phyloP scores from a whole-genome alignment of 2,797 vertebrate genomes.

The Hydrocynus forskahlii region DNA sequence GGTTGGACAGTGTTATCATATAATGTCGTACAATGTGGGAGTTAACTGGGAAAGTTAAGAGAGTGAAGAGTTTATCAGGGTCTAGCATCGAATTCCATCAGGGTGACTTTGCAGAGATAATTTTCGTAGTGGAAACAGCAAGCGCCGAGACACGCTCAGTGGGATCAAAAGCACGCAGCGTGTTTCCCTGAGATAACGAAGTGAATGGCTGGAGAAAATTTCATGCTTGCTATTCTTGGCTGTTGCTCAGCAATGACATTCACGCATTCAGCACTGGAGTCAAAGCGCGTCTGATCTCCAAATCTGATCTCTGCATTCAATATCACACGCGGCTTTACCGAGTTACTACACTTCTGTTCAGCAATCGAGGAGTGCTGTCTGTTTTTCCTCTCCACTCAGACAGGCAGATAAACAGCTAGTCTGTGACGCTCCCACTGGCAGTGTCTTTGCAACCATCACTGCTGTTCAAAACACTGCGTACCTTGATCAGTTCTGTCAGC shows the following conservation, averaged over 20 bases:
- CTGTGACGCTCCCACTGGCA: background rate
- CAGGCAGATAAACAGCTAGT: background rate
- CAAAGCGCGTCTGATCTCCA: conserved; percentile 1
- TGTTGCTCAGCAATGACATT: background rate
- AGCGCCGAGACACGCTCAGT: background rate
- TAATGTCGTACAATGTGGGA: background rate
- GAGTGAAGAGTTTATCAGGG: conserved; percentile 3
- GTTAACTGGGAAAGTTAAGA: background rate
- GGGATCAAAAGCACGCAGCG: background rate
- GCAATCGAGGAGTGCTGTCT: background rate
- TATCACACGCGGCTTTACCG: background rate
- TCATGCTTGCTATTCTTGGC: conserved; percentile 10
- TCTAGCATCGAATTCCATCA: background rate
- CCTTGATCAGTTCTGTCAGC: background rate
- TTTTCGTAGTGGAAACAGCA: background rate
- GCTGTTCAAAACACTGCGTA: background rate
- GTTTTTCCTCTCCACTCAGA: background rate
- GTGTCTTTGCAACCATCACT: background rate
- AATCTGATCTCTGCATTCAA: conserved; percentile 11
- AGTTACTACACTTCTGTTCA: background rate
- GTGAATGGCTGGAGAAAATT: conserved; percentile 6
- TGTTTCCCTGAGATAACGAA: background rate
- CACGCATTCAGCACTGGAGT: background rate
- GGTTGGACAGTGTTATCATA: background rate
- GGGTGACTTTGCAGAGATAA: conserved; percentile 16